Evolutionary conservation across 2,888 invertebrate genomes (phyloP), one percentile per base, ranked within the genome.

Genomic region (Hyppa rectilinea): DNA sequence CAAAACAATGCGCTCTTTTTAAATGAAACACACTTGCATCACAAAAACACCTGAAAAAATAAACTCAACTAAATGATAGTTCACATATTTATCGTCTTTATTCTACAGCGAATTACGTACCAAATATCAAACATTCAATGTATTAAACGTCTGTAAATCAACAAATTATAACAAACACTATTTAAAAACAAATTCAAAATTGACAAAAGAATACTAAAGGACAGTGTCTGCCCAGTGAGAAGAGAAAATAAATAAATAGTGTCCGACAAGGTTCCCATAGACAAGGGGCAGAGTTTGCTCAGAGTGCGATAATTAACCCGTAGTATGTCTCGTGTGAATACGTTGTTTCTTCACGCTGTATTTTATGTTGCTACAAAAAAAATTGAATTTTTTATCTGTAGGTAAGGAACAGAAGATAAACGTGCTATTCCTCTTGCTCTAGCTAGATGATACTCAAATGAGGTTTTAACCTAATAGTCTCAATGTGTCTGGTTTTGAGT

Each of bases 241-340:
- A 47, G 40, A 45, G 53, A 74, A 63, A 82, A 81, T 78, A 89
- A 89, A 88, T 87, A 89, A 89, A 91, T 88, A 83, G 82, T 87
- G 84, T 78, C 76, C 87, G 77, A 85, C 84, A 80, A 82, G 77
- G 83, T 88, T 93, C 93, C 91, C 93, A 92, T 88, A 89, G 52
- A 43, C 31, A 38, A 45, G 45, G 53, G 87, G 71, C 71, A 49
- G 45, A 88, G 91, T 92, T 92, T 90, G 90, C 85, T 91, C 84
- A 89, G 87, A 77, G 85, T 87, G 90, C 91, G 93, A 91, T 94
- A 93, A 94, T 94, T 94, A 92, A 89, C 87, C 85, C 88, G 87
- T 92, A 91, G 93, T 93, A 90, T 91, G 89, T 89, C 86, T 88
- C 90, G 92, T 92, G 93, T 92, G 93, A 93, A 92, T 90, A 34